phyloP scores from a whole-genome alignment of 1,140 invertebrate species.

The Plodia interpunctella region DNA sequence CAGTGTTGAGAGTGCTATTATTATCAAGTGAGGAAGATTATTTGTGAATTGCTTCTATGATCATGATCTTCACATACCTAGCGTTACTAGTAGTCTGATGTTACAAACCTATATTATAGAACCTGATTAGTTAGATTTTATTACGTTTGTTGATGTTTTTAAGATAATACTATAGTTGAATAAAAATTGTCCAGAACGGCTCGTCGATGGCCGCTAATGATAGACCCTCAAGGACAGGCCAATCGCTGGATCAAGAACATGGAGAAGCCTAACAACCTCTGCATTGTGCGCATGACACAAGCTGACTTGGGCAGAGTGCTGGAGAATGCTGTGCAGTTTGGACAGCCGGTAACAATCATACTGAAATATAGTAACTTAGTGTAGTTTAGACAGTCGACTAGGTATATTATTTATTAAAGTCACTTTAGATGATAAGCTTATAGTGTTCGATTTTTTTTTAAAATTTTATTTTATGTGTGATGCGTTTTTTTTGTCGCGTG shows the following conservation, averaged over 20 bases:
- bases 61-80: neutral
- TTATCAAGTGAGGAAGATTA: conserved; percentile 81
- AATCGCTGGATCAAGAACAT: conserved; percentile 97
- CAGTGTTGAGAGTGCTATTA: conserved; percentile 95
- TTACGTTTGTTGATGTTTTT: too few species aligned
- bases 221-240: conserved; percentile 96
- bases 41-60: neutral
- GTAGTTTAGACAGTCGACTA: too few species aligned
- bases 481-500: conserved; percentile 3
- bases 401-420: too few species aligned
- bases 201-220: conserved; percentile 93
- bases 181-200: conserved; percentile 79
- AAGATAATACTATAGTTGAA: too few species aligned
- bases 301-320: conserved; percentile 90
- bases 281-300: conserved; percentile 88
- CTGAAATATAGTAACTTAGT: too few species aligned
- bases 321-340: conserved; percentile 96
- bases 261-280: conserved; percentile 91
- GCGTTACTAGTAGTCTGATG: neutral
- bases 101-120: neutral
- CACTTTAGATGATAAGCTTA: too few species aligned
- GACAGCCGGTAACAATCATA: conserved; percentile 86
- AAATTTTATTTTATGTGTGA: too few species aligned
- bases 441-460: too few species aligned
- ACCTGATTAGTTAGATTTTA: too few species aligned